phyloP scores from a whole-genome alignment of 1,140 invertebrate species.

The Ctenoplectra terminalis region DNA sequence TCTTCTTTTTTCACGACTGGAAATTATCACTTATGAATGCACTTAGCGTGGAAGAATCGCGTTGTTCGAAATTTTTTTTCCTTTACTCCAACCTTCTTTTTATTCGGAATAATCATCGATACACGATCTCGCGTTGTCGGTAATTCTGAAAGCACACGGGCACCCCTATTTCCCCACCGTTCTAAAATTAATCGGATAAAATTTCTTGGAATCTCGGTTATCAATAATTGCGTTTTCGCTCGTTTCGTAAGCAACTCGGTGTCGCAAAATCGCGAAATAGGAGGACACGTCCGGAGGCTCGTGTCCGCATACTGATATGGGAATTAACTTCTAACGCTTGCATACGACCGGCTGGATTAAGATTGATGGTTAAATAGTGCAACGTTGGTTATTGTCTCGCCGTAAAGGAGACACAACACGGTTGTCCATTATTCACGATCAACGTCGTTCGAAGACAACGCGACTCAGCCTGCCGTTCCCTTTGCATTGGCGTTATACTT shows the following conservation, averaged over 20 bases:
- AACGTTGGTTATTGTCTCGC: slow-evolving; percentile 18
- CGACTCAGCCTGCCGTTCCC: neutral
- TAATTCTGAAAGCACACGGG: no score
- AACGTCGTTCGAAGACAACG: neutral
- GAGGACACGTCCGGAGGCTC: slow-evolving; percentile 3
- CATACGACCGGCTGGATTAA: slow-evolving; percentile 16
- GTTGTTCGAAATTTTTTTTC: neutral
- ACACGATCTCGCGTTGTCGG: no score
- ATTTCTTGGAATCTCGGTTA: no score
- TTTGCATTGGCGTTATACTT: slow-evolving; percentile 3
- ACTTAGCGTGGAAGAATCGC: slow-evolving; percentile 26
- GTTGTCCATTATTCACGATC: slow-evolving; percentile 36
- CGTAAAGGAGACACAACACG: neutral
- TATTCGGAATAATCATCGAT: no score
- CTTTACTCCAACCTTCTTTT: no score
- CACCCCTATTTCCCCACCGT: no score
- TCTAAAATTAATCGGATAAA: no score
- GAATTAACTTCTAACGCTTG: slow-evolving; percentile 36
- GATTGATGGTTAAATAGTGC: slow-evolving; percentile 46
- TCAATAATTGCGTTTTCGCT: neutral
- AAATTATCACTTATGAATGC: slow-evolving; percentile 58
- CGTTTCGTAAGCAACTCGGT: neutral
- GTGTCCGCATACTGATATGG: slow-evolving; percentile 34
- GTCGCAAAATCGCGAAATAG: neutral
- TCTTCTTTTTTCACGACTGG: slow-evolving; percentile 13